Conservation (phyloP, 2,888 invertebrate species). For the Brachypalpus laphriformis region DNA sequence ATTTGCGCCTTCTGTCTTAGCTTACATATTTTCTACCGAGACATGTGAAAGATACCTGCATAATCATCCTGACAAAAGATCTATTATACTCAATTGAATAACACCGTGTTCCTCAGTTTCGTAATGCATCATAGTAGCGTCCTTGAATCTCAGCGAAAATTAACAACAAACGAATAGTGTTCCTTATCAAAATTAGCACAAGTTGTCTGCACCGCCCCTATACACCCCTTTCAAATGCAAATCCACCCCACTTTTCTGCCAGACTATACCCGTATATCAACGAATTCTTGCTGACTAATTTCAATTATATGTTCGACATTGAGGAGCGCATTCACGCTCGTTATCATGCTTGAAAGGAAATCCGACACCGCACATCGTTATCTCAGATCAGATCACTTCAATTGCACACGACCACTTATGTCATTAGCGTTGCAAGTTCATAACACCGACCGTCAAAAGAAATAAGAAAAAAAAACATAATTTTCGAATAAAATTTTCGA, state of each 20-base stretch:
- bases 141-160: no score
- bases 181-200: neutral
- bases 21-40: no score
- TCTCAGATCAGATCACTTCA: conserved; percentile 26
- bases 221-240: neutral
- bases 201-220: neutral
- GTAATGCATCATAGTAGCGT: no score
- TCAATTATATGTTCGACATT: conserved; percentile 4
- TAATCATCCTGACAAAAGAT: no score
- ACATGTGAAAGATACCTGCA: no score
- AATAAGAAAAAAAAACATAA: neutral
- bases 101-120: no score
- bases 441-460: neutral
- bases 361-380: conserved; percentile 10
- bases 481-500: neutral
- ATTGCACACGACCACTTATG: conserved; percentile 45
- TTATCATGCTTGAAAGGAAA: conserved; percentile 7
- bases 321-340: conserved; percentile 4
- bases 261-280: neutral
- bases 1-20: no score
- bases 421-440: conserved; percentile 21
- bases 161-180: no score
- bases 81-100: no score
- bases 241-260: neutral
- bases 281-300: neutral